phyloP scores from a whole-genome alignment of 2,797 vertebrate species.

The Lepilemur ruficaudatus region DNA sequence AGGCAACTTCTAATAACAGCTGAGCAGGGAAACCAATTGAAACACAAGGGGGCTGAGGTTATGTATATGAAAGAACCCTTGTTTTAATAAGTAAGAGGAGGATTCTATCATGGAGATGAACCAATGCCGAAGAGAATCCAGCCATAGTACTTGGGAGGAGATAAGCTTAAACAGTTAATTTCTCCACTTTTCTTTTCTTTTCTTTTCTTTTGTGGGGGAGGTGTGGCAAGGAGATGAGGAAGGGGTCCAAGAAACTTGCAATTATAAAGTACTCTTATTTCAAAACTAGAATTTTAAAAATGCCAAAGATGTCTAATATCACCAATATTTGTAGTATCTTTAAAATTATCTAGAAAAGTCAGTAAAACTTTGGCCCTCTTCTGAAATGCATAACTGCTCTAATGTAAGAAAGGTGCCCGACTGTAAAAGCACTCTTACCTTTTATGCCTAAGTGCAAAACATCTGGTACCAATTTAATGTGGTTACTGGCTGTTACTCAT shows the following conservation, averaged over 20 bases:
- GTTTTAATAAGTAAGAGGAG: background rate
- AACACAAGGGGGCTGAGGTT: background rate
- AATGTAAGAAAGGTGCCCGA: background rate
- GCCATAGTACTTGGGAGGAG: background rate
- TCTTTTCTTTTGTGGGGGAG: background rate
- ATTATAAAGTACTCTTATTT: slow-evolving; percentile 21
- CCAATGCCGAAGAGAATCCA: background rate
- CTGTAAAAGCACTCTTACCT: background rate
- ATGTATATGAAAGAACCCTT: background rate
- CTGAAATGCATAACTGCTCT: background rate
- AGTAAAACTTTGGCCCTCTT: background rate
- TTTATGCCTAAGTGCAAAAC: background rate
- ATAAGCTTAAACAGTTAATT: background rate
- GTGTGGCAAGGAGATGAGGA: background rate
- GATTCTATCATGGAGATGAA: background rate
- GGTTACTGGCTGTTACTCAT: slow-evolving; percentile 23
- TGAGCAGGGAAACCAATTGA: background rate
- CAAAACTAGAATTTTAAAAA: background rate
- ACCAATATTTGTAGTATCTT: background rate
- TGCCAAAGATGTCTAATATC: background rate
- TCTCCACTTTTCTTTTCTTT: background rate
- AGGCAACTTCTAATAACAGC: background rate
- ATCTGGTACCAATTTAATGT: slow-evolving; percentile 33
- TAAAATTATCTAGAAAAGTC: slow-evolving; percentile 40
- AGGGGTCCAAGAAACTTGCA: background rate